Percentiles rank a stretch among this genome's conserved stretches.
Conservation (phyloP, 2,797 vertebrate species). For the Smutsia temminckii region DNA sequence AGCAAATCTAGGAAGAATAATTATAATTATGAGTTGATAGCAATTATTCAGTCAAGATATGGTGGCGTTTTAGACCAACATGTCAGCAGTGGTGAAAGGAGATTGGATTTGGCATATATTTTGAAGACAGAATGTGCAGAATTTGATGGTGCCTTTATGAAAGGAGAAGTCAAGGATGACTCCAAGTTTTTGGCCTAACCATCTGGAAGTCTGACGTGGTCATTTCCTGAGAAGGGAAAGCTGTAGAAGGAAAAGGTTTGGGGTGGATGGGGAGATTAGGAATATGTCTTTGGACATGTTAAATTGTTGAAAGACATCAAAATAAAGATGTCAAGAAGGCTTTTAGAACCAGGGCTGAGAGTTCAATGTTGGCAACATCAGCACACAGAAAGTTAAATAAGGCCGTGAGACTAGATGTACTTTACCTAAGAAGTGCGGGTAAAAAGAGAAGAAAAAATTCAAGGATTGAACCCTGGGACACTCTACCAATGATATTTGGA, state of each 20-base stretch:
- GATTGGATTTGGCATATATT: not conserved
- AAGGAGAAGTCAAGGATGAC: not conserved
- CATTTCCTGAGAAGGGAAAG: not conserved
- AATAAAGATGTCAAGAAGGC: not conserved
- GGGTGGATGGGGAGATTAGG: not conserved
- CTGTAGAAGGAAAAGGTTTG: not conserved
- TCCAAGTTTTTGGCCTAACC: not conserved
- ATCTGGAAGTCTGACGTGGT: not conserved
- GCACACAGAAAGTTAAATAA: not conserved
- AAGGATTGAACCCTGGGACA: not conserved
- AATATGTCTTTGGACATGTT: not conserved
- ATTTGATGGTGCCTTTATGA: not conserved
- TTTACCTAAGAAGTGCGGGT: not conserved
- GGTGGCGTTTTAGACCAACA: not conserved
- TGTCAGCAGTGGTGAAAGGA: not conserved
- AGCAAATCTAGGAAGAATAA: not conserved
- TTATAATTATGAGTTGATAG: not conserved
- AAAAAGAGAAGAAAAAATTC: not conserved
- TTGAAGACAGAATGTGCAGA: not conserved
- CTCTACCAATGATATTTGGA: not conserved
- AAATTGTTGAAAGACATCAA: not conserved
- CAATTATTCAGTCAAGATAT: not conserved
- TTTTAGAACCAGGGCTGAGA: not conserved
- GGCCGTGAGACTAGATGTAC: not conserved
- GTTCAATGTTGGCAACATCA: not conserved